Evolutionary conservation across 2,113 vertebrate genomes (phyloP).

Genomic region (Ursus arctos): DNA sequence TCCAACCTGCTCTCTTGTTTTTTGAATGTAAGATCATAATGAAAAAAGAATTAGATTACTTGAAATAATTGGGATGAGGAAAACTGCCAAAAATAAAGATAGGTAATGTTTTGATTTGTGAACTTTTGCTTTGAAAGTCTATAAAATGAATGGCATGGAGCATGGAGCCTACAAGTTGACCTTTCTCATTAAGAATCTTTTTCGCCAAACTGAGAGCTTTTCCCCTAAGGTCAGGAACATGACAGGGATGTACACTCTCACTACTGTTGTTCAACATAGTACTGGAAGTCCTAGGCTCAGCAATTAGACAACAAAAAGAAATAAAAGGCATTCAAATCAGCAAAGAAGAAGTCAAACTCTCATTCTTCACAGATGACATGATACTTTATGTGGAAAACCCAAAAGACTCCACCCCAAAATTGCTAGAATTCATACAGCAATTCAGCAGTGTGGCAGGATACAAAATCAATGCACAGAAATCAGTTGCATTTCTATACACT

Average conservation of each 20-base stretch:
- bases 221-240: background rate
- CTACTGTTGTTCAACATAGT: background rate
- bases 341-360: background rate
- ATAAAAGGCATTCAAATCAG: background rate
- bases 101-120: background rate
- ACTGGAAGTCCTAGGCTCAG: background rate
- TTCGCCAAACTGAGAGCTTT: background rate
- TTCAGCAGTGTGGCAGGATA: background rate
- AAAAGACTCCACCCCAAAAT: background rate
- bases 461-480: background rate
- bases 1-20: background rate
- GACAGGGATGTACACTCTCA: background rate
- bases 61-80: constrained; percentile 16
- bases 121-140: background rate
- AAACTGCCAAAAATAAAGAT: constrained; percentile 42
- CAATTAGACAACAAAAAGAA: background rate
- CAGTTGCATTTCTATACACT: background rate
- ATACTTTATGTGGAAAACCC: background rate
- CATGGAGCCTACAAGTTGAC: background rate
- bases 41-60: background rate
- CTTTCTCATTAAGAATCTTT: constrained; percentile 6
- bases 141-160: background rate
- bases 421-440: background rate
- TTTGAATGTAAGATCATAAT: background rate
- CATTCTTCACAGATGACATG: background rate